phyloP scores from a whole-genome alignment of 2,113 vertebrate genomes.

The Ceyx margarethae region DNA sequence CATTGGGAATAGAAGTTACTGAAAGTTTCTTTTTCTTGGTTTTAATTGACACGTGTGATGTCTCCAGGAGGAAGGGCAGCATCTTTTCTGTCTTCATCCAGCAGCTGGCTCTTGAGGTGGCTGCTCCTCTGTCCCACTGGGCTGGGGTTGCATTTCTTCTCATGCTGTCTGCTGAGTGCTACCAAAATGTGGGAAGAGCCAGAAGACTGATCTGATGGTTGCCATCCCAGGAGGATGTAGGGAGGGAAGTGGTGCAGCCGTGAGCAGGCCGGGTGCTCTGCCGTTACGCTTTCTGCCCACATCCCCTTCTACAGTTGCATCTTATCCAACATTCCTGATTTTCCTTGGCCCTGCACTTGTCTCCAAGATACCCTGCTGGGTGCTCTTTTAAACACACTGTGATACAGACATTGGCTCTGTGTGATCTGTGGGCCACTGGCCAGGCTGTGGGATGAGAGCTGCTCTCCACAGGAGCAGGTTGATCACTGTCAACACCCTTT shows the following conservation, averaged over 20 bases:
- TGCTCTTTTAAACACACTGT: neutral
- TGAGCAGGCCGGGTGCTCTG: rapidly evolving
- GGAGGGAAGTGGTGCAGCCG: rapidly evolving
- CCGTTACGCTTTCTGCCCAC: neutral
- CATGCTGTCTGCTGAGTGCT: rapidly evolving
- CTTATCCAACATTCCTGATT: neutral
- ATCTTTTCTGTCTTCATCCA: neutral
- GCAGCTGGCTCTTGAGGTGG: neutral
- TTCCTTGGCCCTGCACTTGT: neutral
- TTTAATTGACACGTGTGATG: neutral
- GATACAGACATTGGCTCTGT: neutral
- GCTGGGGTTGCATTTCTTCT: neutral
- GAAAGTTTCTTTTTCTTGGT: slow-evolving; percentile 18
- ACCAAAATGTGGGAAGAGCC: neutral
- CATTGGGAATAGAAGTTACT: neutral
- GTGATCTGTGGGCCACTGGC: neutral
- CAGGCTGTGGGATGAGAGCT: neutral
- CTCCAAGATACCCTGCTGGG: neutral
- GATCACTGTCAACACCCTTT: neutral
- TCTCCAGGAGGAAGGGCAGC: neutral
- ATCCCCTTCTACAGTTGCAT: neutral
- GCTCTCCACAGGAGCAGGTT: neutral
- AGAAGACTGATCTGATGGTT: neutral
- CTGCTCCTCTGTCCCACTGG: neutral
- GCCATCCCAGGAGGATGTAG: rapidly evolving